Conservation (phyloP, 2,113 vertebrate genomes). For the Oncorhynchus kisutch region DNA sequence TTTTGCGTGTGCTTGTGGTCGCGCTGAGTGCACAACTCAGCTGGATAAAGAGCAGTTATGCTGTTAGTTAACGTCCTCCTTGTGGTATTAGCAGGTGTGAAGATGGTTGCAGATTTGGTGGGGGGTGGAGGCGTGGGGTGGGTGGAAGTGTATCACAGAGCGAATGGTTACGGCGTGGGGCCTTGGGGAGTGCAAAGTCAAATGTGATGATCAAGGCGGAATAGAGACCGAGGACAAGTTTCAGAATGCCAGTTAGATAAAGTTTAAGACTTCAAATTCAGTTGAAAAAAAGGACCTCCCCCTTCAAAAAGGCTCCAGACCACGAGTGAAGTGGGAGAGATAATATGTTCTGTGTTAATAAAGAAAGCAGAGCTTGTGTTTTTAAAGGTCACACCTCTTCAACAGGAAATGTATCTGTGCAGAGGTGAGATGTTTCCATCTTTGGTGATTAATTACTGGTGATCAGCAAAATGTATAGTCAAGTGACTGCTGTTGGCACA, state of each 20-base stretch:
- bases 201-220: slow-evolving; percentile 61
- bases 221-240: slow-evolving; percentile 40
- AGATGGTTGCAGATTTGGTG: slow-evolving; percentile 32
- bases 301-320: slow-evolving; percentile 41
- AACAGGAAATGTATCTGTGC: slow-evolving; percentile 5
- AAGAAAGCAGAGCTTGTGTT: slow-evolving; percentile 37
- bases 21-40: slow-evolving; percentile 47
- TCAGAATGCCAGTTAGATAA: slow-evolving; percentile 56
- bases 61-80: slow-evolving; percentile 69
- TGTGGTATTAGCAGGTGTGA: slow-evolving; percentile 73
- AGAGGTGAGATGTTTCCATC: slow-evolving; percentile 5
- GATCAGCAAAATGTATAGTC: not conserved
- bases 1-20: slow-evolving; percentile 1
- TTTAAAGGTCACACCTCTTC: slow-evolving; percentile 25
- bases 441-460: not conserved
- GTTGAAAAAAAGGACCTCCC: slow-evolving; percentile 45
- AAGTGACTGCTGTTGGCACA: not conserved
- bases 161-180: slow-evolving; percentile 41
- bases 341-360: slow-evolving; percentile 21
- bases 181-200: slow-evolving; percentile 45
- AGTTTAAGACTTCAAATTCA: slow-evolving; percentile 34
- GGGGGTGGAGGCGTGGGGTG: slow-evolving; percentile 9
- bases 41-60: slow-evolving; percentile 59
- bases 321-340: slow-evolving; percentile 24
- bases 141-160: slow-evolving; percentile 25